Percentiles rank a stretch among this genome's conserved stretches.
Evolutionary conservation across 2,113 vertebrate genomes (phyloP).

Genomic region (Pelodiscus sinensis): DNA sequence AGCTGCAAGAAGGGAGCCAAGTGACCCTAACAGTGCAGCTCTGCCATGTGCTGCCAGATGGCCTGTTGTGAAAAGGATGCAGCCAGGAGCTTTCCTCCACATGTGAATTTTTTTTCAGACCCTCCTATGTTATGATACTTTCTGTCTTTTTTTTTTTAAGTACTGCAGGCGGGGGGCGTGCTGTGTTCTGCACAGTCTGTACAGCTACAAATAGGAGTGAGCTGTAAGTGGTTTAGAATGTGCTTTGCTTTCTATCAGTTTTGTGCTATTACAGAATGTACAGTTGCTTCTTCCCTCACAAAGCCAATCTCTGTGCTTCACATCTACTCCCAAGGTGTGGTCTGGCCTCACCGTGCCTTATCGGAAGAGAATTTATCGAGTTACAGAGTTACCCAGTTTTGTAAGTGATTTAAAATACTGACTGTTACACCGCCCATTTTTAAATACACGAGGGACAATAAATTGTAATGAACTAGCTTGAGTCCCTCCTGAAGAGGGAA

Average conservation of each 20-base stretch:
- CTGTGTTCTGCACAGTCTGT: conserved; percentile 6
- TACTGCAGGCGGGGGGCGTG: not conserved
- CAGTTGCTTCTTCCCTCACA: conserved; percentile 34
- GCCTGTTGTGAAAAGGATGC: not conserved
- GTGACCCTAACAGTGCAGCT: accelerated
- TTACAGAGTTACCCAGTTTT: not conserved
- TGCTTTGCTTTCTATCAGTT: not conserved
- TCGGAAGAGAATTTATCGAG: not conserved
- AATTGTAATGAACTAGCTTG: not conserved
- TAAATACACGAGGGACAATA: not conserved
- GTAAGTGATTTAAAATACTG: not conserved
- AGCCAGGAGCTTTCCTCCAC: not conserved
- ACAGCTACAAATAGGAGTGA: not conserved
- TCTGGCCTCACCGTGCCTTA: not conserved
- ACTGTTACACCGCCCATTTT: not conserved
- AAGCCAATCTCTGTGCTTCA: not conserved
- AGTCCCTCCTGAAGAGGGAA: not conserved
- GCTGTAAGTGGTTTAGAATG: not conserved
- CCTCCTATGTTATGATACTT: not conserved
- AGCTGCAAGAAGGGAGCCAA: not conserved
- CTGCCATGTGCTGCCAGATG: not conserved
- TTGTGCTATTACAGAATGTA: not conserved
- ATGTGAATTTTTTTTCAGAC: not conserved
- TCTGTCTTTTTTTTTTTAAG: not conserved
- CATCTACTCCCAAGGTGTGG: not conserved